phyloP scores from a whole-genome alignment of 2,113 vertebrate species.

The Silurus glanis region DNA sequence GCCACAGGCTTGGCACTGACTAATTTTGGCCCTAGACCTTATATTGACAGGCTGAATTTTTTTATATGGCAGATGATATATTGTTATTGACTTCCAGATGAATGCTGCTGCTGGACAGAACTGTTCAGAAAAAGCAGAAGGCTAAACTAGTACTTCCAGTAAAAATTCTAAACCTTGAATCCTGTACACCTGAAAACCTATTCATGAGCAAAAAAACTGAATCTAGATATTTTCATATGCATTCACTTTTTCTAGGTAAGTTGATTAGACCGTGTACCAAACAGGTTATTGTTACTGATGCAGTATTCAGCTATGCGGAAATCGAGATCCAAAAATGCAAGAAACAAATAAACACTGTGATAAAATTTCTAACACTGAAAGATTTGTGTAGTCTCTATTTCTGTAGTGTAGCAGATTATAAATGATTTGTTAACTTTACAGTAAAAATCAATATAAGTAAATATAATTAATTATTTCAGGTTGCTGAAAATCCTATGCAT shows the following conservation, averaged over 20 bases:
- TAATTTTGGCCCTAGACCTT: conserved; percentile 73
- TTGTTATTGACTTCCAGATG: conserved; percentile 70
- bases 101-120: conserved; percentile 46
- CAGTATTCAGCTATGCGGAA: neutral
- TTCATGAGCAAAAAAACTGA: neutral
- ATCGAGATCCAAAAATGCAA: neutral
- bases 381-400: neutral
- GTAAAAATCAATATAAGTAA: neutral
- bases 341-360: neutral
- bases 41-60: conserved; percentile 76
- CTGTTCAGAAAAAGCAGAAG: neutral
- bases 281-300: neutral
- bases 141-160: neutral
- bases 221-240: neutral
- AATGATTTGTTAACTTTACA: neutral
- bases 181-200: neutral
- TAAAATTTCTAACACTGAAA: neutral
- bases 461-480: neutral
- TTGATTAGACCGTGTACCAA: neutral
- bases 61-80: conserved; percentile 76
- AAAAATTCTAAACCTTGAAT: neutral
- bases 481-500: neutral
- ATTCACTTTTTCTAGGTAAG: neutral
- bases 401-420: neutral
- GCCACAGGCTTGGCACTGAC: conserved; percentile 71